phyloP scores from a whole-genome alignment of 2,113 vertebrate species.

The Hippopotamus amphibius region DNA sequence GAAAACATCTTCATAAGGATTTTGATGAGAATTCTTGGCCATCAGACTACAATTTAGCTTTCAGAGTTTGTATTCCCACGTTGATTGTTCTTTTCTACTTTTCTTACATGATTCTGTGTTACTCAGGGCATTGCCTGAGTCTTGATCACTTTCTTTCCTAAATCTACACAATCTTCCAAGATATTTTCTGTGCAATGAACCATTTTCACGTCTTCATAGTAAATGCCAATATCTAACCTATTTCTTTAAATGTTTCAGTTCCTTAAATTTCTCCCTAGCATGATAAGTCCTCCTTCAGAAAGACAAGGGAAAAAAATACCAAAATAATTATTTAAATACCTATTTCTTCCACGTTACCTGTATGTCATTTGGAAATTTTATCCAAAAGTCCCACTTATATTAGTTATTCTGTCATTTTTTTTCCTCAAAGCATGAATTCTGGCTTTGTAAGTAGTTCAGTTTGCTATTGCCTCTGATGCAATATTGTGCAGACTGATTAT shows the following conservation, averaged over 20 bases:
- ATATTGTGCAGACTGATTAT: neutral
- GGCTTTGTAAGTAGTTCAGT: neutral
- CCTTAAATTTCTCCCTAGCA: neutral
- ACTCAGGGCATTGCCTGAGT: neutral
- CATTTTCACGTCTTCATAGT: neutral
- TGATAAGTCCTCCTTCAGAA: neutral
- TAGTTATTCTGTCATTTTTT: neutral
- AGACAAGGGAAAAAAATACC: neutral
- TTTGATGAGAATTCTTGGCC: neutral
- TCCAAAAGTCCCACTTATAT: neutral
- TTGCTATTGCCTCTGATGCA: neutral
- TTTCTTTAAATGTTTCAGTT: neutral
- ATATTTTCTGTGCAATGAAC: neutral
- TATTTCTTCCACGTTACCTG: neutral
- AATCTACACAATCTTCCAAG: neutral
- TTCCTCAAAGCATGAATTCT: neutral
- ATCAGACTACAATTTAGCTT: neutral
- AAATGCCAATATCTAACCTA: neutral
- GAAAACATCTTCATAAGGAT: neutral
- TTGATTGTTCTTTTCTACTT: neutral
- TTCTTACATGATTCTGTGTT: neutral
- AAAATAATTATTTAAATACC: neutral
- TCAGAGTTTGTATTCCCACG: neutral
- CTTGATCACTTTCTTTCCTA: neutral
- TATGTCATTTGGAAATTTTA: neutral